Evolutionary conservation across 2,113 vertebrate species (phyloP).

Genomic region (Poecile atricapillus): DNA sequence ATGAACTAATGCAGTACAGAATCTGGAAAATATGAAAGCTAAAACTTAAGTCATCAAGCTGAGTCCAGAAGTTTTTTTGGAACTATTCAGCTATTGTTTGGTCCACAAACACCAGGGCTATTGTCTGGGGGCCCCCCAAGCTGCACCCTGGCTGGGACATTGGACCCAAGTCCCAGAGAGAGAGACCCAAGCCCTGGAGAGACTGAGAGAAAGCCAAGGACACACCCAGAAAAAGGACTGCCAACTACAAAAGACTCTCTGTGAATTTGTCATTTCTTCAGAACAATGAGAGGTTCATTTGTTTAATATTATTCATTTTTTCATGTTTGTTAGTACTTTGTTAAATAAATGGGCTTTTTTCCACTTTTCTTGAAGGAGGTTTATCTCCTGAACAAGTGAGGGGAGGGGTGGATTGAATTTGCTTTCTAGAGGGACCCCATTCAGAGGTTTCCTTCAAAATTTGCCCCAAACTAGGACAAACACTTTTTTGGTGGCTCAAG

Average conservation of each 20-base stretch:
- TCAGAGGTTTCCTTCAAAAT: background rate
- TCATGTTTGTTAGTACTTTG: background rate
- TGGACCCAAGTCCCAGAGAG: no score
- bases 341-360: background rate
- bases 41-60: background rate
- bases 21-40: background rate
- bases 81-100: background rate
- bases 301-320: no score
- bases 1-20: background rate
- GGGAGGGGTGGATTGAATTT: background rate
- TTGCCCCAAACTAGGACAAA: background rate
- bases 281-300: rapidly evolving
- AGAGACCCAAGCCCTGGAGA: no score
- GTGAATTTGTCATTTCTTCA: background rate
- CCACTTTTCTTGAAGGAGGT: background rate
- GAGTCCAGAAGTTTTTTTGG: background rate
- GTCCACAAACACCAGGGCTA: background rate
- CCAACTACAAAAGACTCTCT: no score
- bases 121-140: background rate
- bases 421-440: background rate
- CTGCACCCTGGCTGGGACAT: background rate
- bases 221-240: background rate
- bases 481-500: background rate
- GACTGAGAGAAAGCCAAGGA: no score
- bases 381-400: rapidly evolving